phyloP scores from a whole-genome alignment of 2,113 vertebrate species.

The Thomomys bottae region DNA sequence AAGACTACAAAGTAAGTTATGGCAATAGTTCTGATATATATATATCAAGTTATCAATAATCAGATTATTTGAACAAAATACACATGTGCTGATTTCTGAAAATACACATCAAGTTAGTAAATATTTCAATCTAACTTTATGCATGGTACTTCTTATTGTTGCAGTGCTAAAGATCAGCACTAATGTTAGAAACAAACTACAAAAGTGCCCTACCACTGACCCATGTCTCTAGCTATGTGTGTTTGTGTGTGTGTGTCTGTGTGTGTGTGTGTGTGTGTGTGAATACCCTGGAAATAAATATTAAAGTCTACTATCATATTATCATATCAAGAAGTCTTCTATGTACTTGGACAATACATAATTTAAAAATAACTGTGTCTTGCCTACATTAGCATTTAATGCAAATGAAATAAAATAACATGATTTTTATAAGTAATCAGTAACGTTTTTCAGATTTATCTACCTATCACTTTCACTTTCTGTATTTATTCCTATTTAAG shows the following conservation, averaged over 20 bases:
- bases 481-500: background rate
- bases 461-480: background rate
- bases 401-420: background rate
- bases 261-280: no score
- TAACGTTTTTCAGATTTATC: background rate
- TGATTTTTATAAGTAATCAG: background rate
- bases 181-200: rapidly evolving
- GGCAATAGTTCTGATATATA: background rate
- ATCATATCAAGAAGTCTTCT: background rate
- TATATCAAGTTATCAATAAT: background rate
- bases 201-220: background rate
- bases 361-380: background rate
- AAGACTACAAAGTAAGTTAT: background rate
- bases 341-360: background rate
- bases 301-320: background rate
- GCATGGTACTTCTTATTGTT: background rate
- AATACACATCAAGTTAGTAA: background rate
- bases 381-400: background rate
- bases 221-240: no score
- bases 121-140: background rate
- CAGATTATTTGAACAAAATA: background rate
- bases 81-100: background rate
- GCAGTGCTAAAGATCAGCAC: background rate
- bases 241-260: no score
- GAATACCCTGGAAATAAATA: background rate